phyloP scores from a whole-genome alignment of 2,113 vertebrate species.

The Crypturellus undulatus region DNA sequence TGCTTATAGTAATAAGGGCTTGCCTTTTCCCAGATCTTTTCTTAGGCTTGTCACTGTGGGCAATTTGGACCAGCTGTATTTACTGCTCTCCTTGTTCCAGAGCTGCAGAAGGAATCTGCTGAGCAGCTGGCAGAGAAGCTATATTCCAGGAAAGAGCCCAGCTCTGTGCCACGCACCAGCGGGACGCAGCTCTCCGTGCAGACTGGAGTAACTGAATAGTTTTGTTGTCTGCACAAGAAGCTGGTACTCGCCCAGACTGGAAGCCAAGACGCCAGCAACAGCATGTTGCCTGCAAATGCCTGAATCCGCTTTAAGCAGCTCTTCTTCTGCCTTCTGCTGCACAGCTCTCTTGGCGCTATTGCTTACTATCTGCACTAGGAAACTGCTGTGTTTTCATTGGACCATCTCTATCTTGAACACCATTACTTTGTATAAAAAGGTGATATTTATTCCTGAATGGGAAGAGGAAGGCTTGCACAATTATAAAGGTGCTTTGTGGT shows the following conservation, averaged over 20 bases:
- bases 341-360: not conserved
- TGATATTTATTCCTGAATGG: not conserved
- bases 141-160: not conserved
- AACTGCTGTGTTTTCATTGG: not conserved
- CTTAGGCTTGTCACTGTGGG: not conserved
- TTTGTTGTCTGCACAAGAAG: not conserved
- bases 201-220: not conserved
- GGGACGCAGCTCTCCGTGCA: fast-evolving
- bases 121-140: not conserved
- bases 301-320: not conserved
- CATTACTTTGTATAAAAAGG: not conserved
- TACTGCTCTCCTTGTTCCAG: not conserved
- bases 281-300: not conserved
- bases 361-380: not conserved
- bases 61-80: not conserved
- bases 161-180: too few relatives aligned
- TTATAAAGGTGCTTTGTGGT: not conserved
- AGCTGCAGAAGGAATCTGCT: not conserved
- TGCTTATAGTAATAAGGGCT: not conserved
- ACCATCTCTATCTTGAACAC: not conserved
- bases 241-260: not conserved
- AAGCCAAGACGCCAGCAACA: not conserved
- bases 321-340: not conserved
- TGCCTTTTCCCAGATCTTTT: not conserved
- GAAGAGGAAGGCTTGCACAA: not conserved